Conservation (phyloP, 2,888 invertebrate species). For the Leucophenga montana region DNA sequence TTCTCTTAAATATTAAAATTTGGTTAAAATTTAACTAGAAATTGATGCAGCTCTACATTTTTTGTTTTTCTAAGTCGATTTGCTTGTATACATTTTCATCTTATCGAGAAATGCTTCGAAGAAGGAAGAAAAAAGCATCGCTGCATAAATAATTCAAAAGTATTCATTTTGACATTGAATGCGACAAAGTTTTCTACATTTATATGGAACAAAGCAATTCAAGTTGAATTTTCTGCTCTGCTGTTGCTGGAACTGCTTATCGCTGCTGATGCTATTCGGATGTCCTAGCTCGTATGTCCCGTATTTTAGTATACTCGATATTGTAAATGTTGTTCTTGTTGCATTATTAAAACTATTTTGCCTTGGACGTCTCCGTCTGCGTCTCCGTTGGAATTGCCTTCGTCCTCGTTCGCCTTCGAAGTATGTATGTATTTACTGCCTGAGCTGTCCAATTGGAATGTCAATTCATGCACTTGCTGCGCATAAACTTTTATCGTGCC, state of each 20-base stretch:
- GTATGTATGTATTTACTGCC: too few species aligned
- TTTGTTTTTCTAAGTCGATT: too few species aligned
- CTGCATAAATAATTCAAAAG: conserved; percentile 64
- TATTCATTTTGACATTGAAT: conserved; percentile 67
- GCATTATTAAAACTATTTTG: conserved; percentile 65
- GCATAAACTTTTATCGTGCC: conserved; percentile 65
- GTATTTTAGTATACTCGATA: conserved; percentile 54
- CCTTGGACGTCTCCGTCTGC: neutral
- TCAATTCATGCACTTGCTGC: conserved; percentile 62
- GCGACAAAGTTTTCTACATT: conserved; percentile 60
- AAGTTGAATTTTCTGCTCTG: conserved; percentile 18
- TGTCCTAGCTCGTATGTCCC: conserved; percentile 60
- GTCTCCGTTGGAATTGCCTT: too few species aligned
- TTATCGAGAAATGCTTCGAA: neutral
- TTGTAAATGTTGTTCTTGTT: conserved; percentile 44
- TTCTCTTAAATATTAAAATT: too few species aligned
- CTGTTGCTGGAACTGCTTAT: conserved; percentile 25
- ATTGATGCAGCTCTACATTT: too few species aligned
- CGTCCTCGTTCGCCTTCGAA: too few species aligned
- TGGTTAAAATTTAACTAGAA: too few species aligned
- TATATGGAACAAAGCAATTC: conserved; percentile 12
- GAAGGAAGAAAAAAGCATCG: conserved; percentile 53
- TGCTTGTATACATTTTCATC: neutral
- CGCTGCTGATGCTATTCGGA: conserved; percentile 2
- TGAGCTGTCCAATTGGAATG: conserved; percentile 58